A percentile compares a stretch with the other conserved stretches of the same genome.
Evolutionary conservation across 2,888 invertebrate species (phyloP).

Genomic region (Meandrusa payeni): DNA sequence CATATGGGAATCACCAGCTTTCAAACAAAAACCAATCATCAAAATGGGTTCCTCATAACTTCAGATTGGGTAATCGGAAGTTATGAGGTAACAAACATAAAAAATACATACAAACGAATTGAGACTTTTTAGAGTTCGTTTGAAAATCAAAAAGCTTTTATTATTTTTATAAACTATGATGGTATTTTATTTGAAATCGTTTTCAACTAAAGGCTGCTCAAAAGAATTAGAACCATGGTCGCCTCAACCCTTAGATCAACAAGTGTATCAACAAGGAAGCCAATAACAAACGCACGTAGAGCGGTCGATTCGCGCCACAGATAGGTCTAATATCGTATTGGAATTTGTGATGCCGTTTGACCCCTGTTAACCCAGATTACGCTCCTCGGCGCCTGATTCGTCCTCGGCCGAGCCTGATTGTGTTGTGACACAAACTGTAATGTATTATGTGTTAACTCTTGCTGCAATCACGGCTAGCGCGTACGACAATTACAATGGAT

Average conservation of each 20-base stretch:
- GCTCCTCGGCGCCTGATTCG: slow-evolving; percentile 80
- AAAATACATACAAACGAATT: too few species aligned
- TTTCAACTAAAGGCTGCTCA: too few species aligned
- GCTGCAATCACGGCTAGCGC: slow-evolving; percentile 76
- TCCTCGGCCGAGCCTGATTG: slow-evolving; percentile 76
- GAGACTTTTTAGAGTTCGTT: too few species aligned
- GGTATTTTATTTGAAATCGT: too few species aligned
- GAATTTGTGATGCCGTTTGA: slow-evolving; percentile 87
- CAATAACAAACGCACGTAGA: slow-evolving; percentile 58
- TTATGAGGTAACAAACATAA: too few species aligned
- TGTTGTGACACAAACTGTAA: slow-evolving; percentile 81
- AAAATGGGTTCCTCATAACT: too few species aligned
- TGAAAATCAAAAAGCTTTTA: too few species aligned
- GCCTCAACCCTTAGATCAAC: slow-evolving; percentile 28
- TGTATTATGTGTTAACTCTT: slow-evolving; percentile 81
- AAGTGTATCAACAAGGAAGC: slow-evolving; percentile 47
- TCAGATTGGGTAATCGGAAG: too few species aligned
- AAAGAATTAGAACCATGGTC: slow-evolving; percentile 18
- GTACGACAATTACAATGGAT: slow-evolving; percentile 75
- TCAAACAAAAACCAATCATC: too few species aligned
- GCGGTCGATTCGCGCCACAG: slow-evolving; percentile 78
- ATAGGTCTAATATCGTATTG: slow-evolving; percentile 83
- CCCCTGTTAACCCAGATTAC: slow-evolving; percentile 89
- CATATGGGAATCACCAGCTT: too few species aligned
- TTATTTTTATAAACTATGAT: too few species aligned